Evolutionary conservation across 2,113 vertebrate genomes (phyloP), one percentile per base, ranked within the genome.

Genomic region (Cinclus mexicanus): DNA sequence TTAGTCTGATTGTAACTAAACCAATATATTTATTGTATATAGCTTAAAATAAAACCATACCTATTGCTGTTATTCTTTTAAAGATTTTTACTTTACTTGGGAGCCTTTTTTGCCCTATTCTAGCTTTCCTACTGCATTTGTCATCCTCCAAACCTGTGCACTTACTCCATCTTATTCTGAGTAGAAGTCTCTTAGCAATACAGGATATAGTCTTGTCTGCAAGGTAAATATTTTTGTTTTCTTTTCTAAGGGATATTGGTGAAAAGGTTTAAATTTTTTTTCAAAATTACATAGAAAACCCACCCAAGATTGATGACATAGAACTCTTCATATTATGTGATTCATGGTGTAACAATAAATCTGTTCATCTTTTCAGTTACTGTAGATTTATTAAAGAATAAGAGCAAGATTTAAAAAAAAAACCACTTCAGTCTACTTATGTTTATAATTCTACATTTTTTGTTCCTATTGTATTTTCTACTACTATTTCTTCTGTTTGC

Each of bases 401-500:
- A 25, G 7, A 37, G 6, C 21, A 56, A 31, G 6, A 52, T 47
- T 70, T 24, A 55, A 37, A 46, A 22, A 1, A n/a, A 46, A 55
- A 22, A 29, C 1, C 2, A 11, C 8, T 2, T 19, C 12, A 11
- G 2, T 87, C 4, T 52, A 55, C 2, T 64, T 55, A 42, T 16
- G 4, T 42, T 92, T 90, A 12, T 61, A 78, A 35, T 76, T 52
- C n/a, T 72, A 5, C 9, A 53, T 91, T 85, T 81, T 42, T 56
- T 85, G 4, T 7, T 74, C 26, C 29, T 57, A 19, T 8, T 33
- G 2, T 15, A 14, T 59, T 47, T 93, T 50, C 31, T 42, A 35
- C 19, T 55, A 9, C 1, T 79, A 80, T 65, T 59, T 65, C 4
- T 67, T 12, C 10, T 75, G 28, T 17, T 47, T 11, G 6, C 1